Conservation (phyloP, 2,888 invertebrate genomes). For the Drepanosiphum platanoidis region DNA sequence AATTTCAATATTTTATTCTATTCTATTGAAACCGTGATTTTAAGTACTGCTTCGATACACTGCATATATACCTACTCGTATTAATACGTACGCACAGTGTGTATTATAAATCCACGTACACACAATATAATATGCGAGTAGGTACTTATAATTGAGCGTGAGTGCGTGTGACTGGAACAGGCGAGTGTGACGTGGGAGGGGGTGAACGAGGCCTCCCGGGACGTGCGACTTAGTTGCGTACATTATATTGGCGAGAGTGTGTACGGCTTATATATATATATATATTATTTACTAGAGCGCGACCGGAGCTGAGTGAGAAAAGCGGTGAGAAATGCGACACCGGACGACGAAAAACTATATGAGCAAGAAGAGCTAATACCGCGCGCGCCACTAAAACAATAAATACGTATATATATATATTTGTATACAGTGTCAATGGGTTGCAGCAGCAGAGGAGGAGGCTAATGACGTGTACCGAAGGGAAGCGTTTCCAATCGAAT, state of each 20-base stretch:
- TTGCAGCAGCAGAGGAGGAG: background rate
- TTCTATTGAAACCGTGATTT: too few relatives aligned
- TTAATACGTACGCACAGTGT: too few relatives aligned
- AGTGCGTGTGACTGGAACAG: background rate
- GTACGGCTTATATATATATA: background rate
- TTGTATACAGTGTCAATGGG: too few relatives aligned
- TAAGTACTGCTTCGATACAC: too few relatives aligned
- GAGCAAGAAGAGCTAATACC: conserved; percentile 3
- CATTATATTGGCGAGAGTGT: background rate
- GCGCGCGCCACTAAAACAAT: background rate
- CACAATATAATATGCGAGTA: background rate
- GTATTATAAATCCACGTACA: background rate
- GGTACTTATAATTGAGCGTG: background rate
- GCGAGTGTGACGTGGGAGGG: background rate
- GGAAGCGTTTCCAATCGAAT: conserved; percentile 58
- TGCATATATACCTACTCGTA: too few relatives aligned
- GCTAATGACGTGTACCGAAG: conserved; percentile 23
- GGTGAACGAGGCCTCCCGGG: background rate
- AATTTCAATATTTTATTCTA: too few relatives aligned
- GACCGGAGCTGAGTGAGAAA: conserved; percentile 25
- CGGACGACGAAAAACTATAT: conserved; percentile 50
- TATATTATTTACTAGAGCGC: conserved; percentile 43
- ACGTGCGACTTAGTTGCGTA: background rate
- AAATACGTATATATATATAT: background rate
- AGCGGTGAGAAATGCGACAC: conserved; percentile 52